Percentiles rank a stretch among this genome's conserved stretches.
Conservation (phyloP, 2,113 vertebrate species). For the Myiagra hebetior region DNA sequence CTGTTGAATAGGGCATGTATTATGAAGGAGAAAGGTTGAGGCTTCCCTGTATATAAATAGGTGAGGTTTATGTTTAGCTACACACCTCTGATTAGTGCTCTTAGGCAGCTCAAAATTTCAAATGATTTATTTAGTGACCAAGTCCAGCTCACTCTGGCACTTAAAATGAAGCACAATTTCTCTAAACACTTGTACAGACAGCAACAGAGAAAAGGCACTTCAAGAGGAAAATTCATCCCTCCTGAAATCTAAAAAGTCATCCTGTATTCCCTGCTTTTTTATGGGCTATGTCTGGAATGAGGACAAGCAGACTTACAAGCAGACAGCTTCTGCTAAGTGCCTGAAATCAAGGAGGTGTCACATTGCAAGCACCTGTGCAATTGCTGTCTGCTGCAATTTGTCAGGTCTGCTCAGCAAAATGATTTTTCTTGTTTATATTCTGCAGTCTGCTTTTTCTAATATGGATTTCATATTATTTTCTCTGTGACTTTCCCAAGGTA, state of each 20-base stretch:
- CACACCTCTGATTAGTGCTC: background rate
- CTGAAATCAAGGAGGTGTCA: conserved; percentile 29
- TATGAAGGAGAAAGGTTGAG: background rate
- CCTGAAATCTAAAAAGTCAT: background rate
- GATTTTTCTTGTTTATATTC: background rate
- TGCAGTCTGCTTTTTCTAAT: background rate
- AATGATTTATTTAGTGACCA: background rate
- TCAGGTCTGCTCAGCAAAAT: conserved; percentile 14
- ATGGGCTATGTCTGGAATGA: background rate
- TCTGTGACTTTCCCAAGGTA: background rate
- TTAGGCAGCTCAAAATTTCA: background rate
- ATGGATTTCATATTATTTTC: conserved; percentile 16
- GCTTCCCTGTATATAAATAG: background rate
- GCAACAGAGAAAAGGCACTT: background rate
- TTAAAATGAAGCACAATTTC: background rate
- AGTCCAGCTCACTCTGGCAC: background rate
- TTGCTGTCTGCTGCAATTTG: background rate
- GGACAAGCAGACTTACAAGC: conserved; percentile 1
- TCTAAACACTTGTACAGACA: background rate
- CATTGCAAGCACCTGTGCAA: background rate
- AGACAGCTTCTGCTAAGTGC: conserved; percentile 6
- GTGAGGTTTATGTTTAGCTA: background rate
- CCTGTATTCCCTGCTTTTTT: background rate
- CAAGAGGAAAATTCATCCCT: background rate
- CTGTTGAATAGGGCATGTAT: background rate